Conservation (phyloP, 2,113 vertebrate species). For the Merops nubicus region DNA sequence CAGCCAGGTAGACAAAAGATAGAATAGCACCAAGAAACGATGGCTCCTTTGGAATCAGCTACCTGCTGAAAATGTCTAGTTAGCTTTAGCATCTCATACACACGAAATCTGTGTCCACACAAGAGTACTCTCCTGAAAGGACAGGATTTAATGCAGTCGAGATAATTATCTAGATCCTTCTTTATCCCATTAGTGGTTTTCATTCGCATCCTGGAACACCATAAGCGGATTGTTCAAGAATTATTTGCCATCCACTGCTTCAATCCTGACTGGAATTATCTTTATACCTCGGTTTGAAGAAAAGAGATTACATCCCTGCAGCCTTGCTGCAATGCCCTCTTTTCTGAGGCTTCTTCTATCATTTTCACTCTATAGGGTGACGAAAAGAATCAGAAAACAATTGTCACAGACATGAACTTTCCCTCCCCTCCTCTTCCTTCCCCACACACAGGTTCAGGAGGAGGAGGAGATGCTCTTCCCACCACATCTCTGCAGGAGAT, state of each 20-base stretch:
- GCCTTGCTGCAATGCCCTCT: conserved; percentile 43
- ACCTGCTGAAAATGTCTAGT: conserved; percentile 23
- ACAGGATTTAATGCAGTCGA: conserved; percentile 53
- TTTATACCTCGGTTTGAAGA: conserved; percentile 42
- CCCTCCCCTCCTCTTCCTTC: not conserved
- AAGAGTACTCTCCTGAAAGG: conserved; percentile 49
- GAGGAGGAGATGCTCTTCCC: not conserved
- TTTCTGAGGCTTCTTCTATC: conserved; percentile 3
- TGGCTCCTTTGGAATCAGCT: not conserved
- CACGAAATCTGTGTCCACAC: conserved; percentile 16
- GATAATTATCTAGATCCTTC: conserved; percentile 80
- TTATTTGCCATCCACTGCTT: conserved; percentile 72
- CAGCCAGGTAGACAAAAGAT: not conserved
- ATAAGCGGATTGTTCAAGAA: conserved; percentile 75
- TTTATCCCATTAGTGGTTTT: conserved; percentile 79
- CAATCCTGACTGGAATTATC: conserved; percentile 73
- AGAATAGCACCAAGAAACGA: not conserved
- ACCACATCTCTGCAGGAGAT: not conserved
- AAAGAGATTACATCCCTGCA: conserved; percentile 68
- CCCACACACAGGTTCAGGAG: accelerated
- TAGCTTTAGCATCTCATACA: conserved; percentile 19
- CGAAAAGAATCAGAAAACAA: conserved; percentile 9
- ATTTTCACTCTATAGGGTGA: not conserved
- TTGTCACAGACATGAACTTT: not conserved
- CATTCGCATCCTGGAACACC: conserved; percentile 73